Percentiles rank a stretch among this genome's conserved stretches.
Evolutionary conservation across 2,888 invertebrate species (phyloP).

Genomic region (Watsonalla binaria): DNA sequence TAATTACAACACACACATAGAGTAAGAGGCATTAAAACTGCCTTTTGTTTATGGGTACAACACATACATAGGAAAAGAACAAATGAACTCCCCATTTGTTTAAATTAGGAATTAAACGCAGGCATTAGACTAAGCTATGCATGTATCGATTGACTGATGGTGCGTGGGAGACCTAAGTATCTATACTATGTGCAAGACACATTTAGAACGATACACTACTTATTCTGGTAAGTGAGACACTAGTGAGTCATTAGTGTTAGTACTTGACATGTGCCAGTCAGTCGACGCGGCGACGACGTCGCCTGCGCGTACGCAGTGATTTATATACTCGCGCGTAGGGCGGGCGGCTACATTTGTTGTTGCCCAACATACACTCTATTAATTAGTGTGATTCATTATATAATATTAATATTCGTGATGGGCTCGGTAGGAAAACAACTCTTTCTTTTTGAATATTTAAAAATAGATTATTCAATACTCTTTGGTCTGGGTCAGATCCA

Average conservation of each 20-base stretch:
- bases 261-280: conserved; percentile 30
- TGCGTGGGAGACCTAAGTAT: not conserved
- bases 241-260: conserved; percentile 31
- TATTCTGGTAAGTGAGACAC: not conserved
- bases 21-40: too few relatives aligned
- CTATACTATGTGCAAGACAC: not conserved
- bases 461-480: too few relatives aligned
- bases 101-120: too few relatives aligned
- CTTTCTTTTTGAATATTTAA: too few relatives aligned
- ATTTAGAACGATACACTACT: not conserved
- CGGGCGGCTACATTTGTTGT: conserved; percentile 26
- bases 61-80: too few relatives aligned
- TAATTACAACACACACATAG: too few relatives aligned
- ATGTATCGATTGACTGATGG: too few relatives aligned
- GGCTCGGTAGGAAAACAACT: too few relatives aligned
- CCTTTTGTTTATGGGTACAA: too few relatives aligned
- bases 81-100: too few relatives aligned
- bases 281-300: conserved; percentile 23
- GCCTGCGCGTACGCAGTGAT: conserved; percentile 32
- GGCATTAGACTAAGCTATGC: too few relatives aligned
- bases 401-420: not conserved
- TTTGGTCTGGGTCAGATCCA: too few relatives aligned
- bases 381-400: not conserved
- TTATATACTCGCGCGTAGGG: conserved; percentile 30
- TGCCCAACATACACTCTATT: conserved; percentile 21